Percentiles rank a stretch among this genome's conserved stretches.
phyloP scores from a whole-genome alignment of 2,888 invertebrate species.

The Agriopis leucophaearia region DNA sequence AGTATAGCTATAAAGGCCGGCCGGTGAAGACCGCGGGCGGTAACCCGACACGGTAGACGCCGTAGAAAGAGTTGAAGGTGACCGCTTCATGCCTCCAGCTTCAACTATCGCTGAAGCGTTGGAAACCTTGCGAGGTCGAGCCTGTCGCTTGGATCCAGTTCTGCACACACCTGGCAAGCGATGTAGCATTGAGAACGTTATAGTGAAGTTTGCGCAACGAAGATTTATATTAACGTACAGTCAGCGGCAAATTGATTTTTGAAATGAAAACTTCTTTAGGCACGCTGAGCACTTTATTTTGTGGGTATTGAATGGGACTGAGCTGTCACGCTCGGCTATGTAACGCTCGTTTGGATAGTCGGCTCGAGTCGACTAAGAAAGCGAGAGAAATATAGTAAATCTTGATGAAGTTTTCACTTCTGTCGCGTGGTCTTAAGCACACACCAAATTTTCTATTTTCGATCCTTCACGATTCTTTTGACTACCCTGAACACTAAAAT shows the following conservation, averaged over 20 bases:
- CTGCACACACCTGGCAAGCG: constrained; percentile 78
- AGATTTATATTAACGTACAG: background rate
- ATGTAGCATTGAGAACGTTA: constrained; percentile 34
- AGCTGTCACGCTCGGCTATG: no score
- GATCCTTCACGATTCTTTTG: no score
- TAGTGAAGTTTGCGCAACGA: background rate
- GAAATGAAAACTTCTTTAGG: no score
- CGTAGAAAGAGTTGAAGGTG: constrained; percentile 80
- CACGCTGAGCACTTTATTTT: no score
- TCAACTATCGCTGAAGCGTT: constrained; percentile 67
- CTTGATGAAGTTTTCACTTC: no score
- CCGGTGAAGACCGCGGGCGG: constrained; percentile 92
- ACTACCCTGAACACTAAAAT: no score
- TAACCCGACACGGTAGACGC: constrained; percentile 80
- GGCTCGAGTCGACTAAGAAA: no score
- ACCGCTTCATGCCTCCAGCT: constrained; percentile 68
- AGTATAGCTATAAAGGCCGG: constrained; percentile 92
- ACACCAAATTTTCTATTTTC: no score
- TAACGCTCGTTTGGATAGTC: no score
- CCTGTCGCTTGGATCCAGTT: constrained; percentile 81
- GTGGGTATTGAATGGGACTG: no score
- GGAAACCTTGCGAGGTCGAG: constrained; percentile 78
- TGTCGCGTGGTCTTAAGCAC: no score
- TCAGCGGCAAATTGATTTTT: background rate
- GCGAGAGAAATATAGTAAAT: no score